Evolutionary conservation across 2,888 invertebrate species (phyloP), one percentile per base, ranked within the genome.

Genomic region (Alloplasta piceator): DNA sequence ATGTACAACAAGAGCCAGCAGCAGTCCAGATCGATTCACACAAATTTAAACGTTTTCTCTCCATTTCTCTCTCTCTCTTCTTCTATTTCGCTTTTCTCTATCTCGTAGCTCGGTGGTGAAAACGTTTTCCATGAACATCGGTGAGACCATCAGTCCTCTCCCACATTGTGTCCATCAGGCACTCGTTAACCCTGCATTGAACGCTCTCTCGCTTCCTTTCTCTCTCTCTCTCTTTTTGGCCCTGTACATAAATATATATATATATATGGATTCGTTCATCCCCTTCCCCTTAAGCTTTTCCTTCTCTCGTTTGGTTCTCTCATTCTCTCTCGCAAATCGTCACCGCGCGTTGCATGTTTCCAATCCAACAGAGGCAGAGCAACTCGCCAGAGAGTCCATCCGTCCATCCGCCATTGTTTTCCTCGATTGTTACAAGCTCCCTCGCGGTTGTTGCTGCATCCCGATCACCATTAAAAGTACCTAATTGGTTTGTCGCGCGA

Each of bases 401-500:
- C 70, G 70, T 38, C 74, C 82, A 58, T 66, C 80, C 84, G 82
- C 26, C 26, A 88, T 88, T 86, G 88, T 88, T 85, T 86, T 73
- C 85, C 86, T 83, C 85, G 85, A 86, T 89, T 84, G 90, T 86
- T 86, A 86, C 86, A 83, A 82, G 76, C 78, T 64, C 74, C 74
- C 85, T 48, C 70, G 55, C 63, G 70, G 63, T 64, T 61, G 60
- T 61, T 43, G 41, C 16, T 55, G 9, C 16, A 6, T 16, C 7
- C 82, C 83, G 79, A 82, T 79, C 82, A 83, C 85, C 82, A 83
- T 86, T 85, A 84, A 85, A 84, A 82, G 71, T 82, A 77, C 78
- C 85, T 90, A 89, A 90, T 90, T 89, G 87, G 81, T 87, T 88
- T 86, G 88, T 89, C 85, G 86, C 72, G 67, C 58, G 26, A 2